These are phyloP conservation scores for Oostethus manadensis DNA, from an alignment of 2,113 vertebrate genomes.

Conservation along the genomic window DNA sequence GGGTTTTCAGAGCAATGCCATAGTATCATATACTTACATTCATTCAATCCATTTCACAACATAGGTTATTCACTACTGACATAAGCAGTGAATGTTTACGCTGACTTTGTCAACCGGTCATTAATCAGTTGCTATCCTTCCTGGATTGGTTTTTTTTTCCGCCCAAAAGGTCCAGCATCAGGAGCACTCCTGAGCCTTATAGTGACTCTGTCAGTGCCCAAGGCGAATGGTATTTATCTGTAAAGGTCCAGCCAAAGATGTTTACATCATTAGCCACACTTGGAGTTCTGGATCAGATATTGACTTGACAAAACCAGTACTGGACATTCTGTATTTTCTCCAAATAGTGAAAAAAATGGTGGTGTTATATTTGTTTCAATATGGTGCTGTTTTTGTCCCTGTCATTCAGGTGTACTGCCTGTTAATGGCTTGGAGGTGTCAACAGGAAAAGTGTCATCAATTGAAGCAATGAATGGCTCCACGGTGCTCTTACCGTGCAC, in stretches of 20 bases:
- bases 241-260: background rate
- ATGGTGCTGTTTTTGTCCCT: background rate
- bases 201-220: background rate
- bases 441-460: constrained; percentile 78
- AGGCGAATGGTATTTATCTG: background rate
- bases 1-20: no score
- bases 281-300: background rate
- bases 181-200: background rate
- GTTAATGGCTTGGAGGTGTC: constrained; percentile 81
- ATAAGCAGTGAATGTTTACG: no score
- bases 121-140: no score
- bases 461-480: constrained; percentile 84
- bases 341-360: no score
- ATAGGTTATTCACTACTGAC: no score
- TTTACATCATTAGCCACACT: background rate
- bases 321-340: no score
- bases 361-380: no score
- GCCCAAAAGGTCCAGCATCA: no score
- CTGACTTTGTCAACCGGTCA: no score
- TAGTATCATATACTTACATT: no score
- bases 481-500: constrained; percentile 82
- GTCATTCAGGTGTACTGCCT: constrained; percentile 58
- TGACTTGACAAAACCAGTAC: background rate
- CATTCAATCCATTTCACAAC: no score
- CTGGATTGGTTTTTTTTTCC: no score